Conservation (phyloP, 2,797 vertebrate species). For the Hyperoplus immaculatus region DNA sequence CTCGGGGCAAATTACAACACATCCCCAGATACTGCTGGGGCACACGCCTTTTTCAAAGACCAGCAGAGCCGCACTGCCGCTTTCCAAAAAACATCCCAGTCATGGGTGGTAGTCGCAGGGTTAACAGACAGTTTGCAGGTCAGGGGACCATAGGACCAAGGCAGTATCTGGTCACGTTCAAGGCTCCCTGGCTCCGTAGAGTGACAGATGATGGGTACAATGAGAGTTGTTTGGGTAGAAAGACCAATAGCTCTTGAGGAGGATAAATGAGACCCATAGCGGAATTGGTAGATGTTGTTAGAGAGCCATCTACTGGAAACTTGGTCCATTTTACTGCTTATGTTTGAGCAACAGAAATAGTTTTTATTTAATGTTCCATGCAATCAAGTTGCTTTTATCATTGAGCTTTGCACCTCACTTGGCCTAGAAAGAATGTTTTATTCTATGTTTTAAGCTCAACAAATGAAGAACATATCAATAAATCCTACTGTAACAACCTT, state of each 20-base stretch:
- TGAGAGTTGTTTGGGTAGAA: conserved; percentile 10
- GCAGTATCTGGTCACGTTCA: conserved; percentile 1
- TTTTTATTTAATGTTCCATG: not conserved
- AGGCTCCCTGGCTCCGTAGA: not conserved
- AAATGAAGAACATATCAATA: no score
- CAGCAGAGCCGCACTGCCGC: conserved; percentile 35
- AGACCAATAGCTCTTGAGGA: not conserved
- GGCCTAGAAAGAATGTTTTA: not conserved
- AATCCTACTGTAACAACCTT: no score
- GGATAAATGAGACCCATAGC: conserved; percentile 12
- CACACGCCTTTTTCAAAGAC: conserved; percentile 62
- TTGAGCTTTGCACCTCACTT: not conserved
- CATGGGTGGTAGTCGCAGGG: conserved; percentile 14
- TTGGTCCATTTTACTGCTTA: conserved; percentile 37
- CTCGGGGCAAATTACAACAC: conserved; percentile 79
- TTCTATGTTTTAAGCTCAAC: not conserved
- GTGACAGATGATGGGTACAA: conserved; percentile 2
- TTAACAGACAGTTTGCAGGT: conserved; percentile 4
- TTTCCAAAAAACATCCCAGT: conserved; percentile 50
- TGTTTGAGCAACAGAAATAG: not conserved
- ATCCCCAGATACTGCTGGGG: conserved; percentile 59
- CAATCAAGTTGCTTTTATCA: not conserved
- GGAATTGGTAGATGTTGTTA: conserved; percentile 34
- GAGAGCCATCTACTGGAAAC: conserved; percentile 77
- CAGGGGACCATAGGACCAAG: not conserved